These are phyloP conservation scores for Vanessa tameamea DNA, from an alignment of 1,140 invertebrate genomes.

Conservation along the genomic window DNA sequence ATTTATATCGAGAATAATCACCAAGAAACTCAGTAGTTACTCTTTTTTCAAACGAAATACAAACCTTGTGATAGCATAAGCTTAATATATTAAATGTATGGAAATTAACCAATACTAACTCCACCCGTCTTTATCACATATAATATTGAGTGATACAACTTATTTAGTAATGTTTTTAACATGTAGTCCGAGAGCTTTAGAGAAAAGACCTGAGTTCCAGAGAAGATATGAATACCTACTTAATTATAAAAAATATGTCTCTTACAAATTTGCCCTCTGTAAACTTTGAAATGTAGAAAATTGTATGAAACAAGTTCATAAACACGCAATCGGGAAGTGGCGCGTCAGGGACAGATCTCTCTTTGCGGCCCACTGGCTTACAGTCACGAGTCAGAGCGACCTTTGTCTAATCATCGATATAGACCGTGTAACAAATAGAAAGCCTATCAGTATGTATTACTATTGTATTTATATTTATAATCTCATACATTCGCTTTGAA, in stretches of 20 bases:
- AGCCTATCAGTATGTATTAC: not conserved
- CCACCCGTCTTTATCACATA: too few relatives aligned
- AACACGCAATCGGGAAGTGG: slow-evolving; percentile 21
- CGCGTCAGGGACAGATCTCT: slow-evolving; percentile 42
- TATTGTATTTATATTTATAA: not conserved
- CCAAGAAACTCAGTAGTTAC: too few relatives aligned
- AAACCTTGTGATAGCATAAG: too few relatives aligned
- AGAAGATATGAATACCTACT: too few relatives aligned
- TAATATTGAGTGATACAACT: too few relatives aligned
- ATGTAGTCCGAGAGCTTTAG: too few relatives aligned
- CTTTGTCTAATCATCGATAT: slow-evolving; percentile 52
- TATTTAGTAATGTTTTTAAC: too few relatives aligned
- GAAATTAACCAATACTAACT: too few relatives aligned
- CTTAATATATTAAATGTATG: too few relatives aligned
- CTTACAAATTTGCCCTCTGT: not conserved
- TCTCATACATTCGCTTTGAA: not conserved
- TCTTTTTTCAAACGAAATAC: too few relatives aligned
- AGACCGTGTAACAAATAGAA: slow-evolving; percentile 25
- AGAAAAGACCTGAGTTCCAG: too few relatives aligned
- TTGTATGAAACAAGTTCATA: slow-evolving; percentile 17
- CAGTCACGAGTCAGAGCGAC: slow-evolving; percentile 38
- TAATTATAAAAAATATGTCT: not conserved
- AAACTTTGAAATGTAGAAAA: not conserved
- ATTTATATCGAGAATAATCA: too few relatives aligned
- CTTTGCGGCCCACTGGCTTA: slow-evolving; percentile 48